Evolutionary conservation across 2,797 vertebrate species (phyloP), one percentile per base, ranked within the genome.

Genomic region (Dryobates pubescens): DNA sequence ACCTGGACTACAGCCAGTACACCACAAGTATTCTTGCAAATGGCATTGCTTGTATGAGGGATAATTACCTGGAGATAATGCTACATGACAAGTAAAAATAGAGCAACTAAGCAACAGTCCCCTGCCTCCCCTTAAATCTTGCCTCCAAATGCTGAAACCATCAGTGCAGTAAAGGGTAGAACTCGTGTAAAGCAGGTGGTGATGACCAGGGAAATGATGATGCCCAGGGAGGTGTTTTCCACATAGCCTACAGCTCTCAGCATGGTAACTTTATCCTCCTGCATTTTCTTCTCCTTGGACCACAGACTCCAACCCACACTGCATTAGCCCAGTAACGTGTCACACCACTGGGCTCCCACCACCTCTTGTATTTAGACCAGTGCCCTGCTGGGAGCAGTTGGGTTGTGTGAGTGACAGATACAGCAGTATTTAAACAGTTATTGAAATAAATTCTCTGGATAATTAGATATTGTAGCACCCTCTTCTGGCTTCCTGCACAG

Each of bases 401-500:
- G 27, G 36, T 5, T 61, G 49, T 26, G 61, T 18, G 24, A 41
- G 3, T 8, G 69, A 27, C 75, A 81, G 72, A 43, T 43, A 72
- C 69, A 68, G 57, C 17, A 84, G 59, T 58, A 88, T 70, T 85
- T 86, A 38, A 62, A 82, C 16, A 57, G 26, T 70, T 82, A 95
- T 90, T 93, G 53, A 47, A 91, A 82, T 72, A 74, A 86, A 27
- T 89, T 86, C 10, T 73, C 74, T 27, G 49, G 65, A 54, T 88
- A 77, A 94, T 96, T 93, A 94, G 86, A 94, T 77, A 94, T 86
- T 2, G 81, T 36, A 96, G 94, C 96, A 96, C 91, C 88, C 94
- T 96, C 95, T 96, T 95, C 96, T 96, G 96, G 95, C 86, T 96
- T 63, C 45, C 85, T 59, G 62, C 51, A 78, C 8, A 32, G 58